These are phyloP conservation scores for Strix uralensis DNA, from an alignment of 2,113 vertebrate genomes.

Conservation along the genomic window DNA sequence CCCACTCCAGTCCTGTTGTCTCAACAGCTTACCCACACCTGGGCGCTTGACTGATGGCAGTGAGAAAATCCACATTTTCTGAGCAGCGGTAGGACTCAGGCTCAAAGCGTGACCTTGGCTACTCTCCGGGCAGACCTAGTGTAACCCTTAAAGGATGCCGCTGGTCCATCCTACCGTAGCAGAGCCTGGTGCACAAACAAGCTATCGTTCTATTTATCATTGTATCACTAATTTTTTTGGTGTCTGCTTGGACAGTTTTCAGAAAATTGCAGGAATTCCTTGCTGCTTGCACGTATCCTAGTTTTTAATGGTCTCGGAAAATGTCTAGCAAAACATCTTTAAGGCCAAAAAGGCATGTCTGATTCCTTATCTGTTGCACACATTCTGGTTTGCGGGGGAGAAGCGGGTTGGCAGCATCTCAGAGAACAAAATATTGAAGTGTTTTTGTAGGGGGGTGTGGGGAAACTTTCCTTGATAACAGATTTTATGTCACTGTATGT, in stretches of 20 bases:
- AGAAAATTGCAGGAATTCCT: not conserved
- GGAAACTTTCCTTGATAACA: constrained; percentile 14
- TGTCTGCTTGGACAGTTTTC: not conserved
- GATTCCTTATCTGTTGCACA: not conserved
- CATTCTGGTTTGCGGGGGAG: not conserved
- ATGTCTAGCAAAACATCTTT: accelerated
- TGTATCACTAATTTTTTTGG: too few species aligned
- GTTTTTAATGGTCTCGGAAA: not conserved
- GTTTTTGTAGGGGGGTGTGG: not conserved
- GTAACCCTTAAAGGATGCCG: accelerated
- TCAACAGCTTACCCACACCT: not conserved
- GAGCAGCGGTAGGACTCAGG: accelerated
- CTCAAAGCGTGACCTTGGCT: not conserved
- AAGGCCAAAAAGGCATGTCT: not conserved
- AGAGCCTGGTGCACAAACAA: not conserved
- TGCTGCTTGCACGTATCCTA: not conserved
- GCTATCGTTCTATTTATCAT: not conserved
- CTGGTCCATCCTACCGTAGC: not conserved
- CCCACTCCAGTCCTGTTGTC: not conserved
- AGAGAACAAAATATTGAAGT: not conserved
- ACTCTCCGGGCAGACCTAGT: accelerated
- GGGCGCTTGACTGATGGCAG: too few species aligned
- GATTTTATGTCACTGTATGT: not conserved
- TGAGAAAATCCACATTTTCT: not conserved
- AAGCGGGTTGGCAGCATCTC: not conserved